Evolutionary conservation across 1,140 invertebrate genomes (phyloP).

Genomic region (Solenopsis invicta): DNA sequence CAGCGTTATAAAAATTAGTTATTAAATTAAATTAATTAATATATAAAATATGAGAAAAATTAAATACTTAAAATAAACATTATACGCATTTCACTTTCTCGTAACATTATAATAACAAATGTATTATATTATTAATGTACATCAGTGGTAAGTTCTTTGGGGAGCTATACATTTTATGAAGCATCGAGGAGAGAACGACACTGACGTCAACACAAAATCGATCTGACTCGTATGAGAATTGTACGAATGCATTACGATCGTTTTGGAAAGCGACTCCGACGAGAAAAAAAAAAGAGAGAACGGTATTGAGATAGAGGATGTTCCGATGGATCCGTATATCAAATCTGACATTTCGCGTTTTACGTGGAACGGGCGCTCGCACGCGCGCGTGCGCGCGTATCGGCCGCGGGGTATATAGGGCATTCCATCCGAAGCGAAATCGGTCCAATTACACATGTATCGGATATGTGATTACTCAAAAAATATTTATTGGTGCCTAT

Average conservation of each 20-base stretch:
- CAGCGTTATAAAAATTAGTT: background rate
- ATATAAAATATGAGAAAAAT: background rate
- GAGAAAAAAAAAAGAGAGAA: conserved; percentile 38
- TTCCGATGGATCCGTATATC: conserved; percentile 67
- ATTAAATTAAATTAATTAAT: too few species aligned
- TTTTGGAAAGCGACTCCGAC: conserved; percentile 46
- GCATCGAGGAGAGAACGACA: conserved; percentile 3
- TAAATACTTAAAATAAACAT: background rate
- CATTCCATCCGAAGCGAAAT: conserved; percentile 71
- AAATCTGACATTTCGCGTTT: conserved; percentile 74
- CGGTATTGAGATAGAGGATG: conserved; percentile 51
- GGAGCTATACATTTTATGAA: conserved; percentile 20
- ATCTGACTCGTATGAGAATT: conserved; percentile 56
- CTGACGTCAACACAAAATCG: conserved; percentile 26
- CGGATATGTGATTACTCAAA: conserved; percentile 74
- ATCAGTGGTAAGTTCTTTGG: background rate
- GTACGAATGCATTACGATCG: conserved; percentile 43
- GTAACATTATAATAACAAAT: background rate
- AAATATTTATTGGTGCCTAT: conserved; percentile 71
- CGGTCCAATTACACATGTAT: conserved; percentile 75
- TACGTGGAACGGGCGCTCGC: conserved; percentile 61
- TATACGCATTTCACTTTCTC: background rate
- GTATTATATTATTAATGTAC: conserved; percentile 31
- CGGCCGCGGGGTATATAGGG: conserved; percentile 65
- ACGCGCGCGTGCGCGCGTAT: conserved; percentile 48